A percentile compares a stretch with the other conserved stretches of the same genome.
Evolutionary conservation across 2,113 vertebrate species (phyloP).

Genomic region (Pandion haliaetus): DNA sequence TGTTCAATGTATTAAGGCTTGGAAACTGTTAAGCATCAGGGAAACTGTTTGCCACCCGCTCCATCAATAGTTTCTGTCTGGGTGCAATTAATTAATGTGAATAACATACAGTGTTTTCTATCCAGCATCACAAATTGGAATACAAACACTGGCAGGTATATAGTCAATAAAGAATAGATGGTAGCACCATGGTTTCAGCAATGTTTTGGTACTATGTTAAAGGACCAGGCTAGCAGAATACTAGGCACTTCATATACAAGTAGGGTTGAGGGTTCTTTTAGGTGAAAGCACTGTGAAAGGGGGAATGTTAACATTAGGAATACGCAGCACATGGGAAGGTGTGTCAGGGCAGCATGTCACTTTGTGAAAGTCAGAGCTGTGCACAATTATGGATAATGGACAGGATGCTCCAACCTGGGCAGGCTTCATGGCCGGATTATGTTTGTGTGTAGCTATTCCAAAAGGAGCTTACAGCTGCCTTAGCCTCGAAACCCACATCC

Average conservation of each 20-base stretch:
- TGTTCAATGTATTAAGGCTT: background rate
- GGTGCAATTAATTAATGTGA: background rate
- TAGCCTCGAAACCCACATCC: background rate
- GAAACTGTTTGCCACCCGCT: background rate
- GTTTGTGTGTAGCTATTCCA: background rate
- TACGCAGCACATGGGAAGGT: background rate
- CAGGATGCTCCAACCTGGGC: background rate
- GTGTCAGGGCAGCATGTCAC: background rate
- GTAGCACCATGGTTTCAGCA: background rate
- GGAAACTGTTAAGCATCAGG: background rate
- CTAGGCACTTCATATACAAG: fast-evolving
- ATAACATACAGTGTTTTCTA: background rate
- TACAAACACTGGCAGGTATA: no score
- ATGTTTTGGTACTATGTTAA: background rate
- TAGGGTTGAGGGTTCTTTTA: no score
- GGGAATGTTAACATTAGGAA: background rate
- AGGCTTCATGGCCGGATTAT: background rate
- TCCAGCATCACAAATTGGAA: background rate
- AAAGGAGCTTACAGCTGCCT: background rate
- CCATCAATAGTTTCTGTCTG: background rate
- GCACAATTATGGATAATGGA: background rate
- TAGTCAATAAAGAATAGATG: fast-evolving
- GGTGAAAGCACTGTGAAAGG: background rate
- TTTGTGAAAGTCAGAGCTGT: background rate
- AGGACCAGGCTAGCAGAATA: background rate